Evolutionary conservation across 2,888 invertebrate species (phyloP).

Genomic region (Incurvaria masculella): DNA sequence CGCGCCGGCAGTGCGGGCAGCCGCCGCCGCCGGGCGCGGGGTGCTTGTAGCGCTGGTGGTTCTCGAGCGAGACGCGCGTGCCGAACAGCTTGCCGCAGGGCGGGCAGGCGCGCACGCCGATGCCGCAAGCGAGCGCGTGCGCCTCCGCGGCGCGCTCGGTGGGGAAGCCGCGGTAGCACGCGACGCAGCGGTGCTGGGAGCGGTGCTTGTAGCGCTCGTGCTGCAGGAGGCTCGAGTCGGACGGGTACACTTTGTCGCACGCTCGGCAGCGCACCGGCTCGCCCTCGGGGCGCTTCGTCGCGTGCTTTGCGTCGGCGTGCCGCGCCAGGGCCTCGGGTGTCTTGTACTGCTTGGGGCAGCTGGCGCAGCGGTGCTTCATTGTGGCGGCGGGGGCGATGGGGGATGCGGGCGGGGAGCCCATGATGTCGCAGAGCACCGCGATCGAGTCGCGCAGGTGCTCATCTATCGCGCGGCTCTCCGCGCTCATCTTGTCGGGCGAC

Average conservation of each 20-base stretch:
- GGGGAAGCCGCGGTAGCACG: constrained; percentile 30
- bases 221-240: constrained; percentile 31
- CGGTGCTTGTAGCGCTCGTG: constrained; percentile 35
- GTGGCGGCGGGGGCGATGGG: constrained; percentile 45
- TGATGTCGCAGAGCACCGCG: constrained; percentile 27
- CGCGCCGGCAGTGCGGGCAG: constrained; percentile 29
- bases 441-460: constrained; percentile 29
- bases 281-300: constrained; percentile 29
- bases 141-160: constrained; percentile 19
- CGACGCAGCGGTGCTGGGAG: constrained; percentile 27
- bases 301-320: constrained; percentile 29
- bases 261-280: constrained; percentile 19
- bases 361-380: constrained; percentile 25
- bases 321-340: too few relatives aligned
- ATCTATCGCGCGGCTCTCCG: constrained; percentile 24
- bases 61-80: constrained; percentile 27
- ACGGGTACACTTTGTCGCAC: constrained; percentile 35
- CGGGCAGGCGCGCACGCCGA: constrained; percentile 25
- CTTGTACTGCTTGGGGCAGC: constrained; percentile 36
- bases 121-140: constrained; percentile 24
- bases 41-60: constrained; percentile 35
- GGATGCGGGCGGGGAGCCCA: constrained; percentile 23
- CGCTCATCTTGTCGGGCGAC: too few relatives aligned
- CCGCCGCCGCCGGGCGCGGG: constrained; percentile 23
- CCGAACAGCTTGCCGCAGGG: constrained; percentile 28